phyloP scores from a whole-genome alignment of 2,797 vertebrate genomes.

The Meda fulgida region DNA sequence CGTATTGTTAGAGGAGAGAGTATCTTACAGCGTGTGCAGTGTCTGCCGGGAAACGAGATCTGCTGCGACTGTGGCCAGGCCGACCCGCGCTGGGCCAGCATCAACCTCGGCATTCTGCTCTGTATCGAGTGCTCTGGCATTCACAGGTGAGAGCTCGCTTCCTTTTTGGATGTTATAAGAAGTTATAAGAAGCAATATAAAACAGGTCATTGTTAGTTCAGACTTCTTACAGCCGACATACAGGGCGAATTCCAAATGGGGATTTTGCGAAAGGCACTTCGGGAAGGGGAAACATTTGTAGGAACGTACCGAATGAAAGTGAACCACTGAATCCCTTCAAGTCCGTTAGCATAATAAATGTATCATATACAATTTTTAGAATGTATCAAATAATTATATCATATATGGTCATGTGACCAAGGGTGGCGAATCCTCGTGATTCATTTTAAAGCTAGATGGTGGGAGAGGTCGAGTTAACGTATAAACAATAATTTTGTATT shows the following conservation, averaged over 20 bases:
- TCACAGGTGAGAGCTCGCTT: slow-evolving; percentile 84
- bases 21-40: slow-evolving; percentile 89
- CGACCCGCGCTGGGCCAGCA: slow-evolving; percentile 96
- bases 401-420: too few species aligned
- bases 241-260: neutral
- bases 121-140: slow-evolving; percentile 99
- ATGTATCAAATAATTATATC: too few species aligned
- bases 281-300: neutral
- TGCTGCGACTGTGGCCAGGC: slow-evolving; percentile 93
- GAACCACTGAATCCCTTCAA: too few species aligned
- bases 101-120: slow-evolving; percentile 96
- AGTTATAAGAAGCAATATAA: neutral
- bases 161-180: neutral
- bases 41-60: slow-evolving; percentile 87
- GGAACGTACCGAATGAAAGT: too few species aligned
- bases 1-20: slow-evolving; percentile 81
- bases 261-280: neutral
- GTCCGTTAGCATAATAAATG: too few species aligned
- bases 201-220: neutral
- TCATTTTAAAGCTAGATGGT: too few species aligned
- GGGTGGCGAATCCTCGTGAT: too few species aligned
- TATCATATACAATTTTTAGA: too few species aligned
- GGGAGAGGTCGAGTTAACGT: too few species aligned
- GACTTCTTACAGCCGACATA: neutral
- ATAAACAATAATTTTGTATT: too few species aligned